A percentile compares a stretch with the other conserved stretches of the same genome.
Evolutionary conservation across 2,797 vertebrate genomes (phyloP).

Genomic region (Nannoperca australis): DNA sequence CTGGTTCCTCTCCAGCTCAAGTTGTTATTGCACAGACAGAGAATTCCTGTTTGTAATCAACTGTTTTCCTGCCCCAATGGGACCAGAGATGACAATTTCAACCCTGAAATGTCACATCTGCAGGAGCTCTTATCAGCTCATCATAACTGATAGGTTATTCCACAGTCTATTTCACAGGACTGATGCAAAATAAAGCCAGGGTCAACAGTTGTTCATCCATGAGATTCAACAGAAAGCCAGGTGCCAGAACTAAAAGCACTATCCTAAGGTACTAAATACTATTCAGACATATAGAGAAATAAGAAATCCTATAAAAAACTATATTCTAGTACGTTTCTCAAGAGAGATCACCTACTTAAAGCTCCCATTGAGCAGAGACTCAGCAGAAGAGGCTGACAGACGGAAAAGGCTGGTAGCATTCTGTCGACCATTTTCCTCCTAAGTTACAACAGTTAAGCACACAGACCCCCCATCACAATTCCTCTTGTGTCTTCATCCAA

Average conservation of each 20-base stretch:
- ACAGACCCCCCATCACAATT: constrained; percentile 17
- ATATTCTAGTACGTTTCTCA: constrained; percentile 12
- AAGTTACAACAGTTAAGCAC: constrained; percentile 38
- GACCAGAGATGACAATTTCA: constrained; percentile 48
- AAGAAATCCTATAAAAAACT: background rate
- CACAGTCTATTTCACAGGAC: constrained; percentile 43
- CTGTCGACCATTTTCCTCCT: constrained; percentile 60
- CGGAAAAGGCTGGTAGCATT: constrained; percentile 45
- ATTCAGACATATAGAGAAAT: background rate
- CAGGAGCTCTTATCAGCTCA: constrained; percentile 47
- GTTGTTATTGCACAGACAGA: constrained; percentile 29
- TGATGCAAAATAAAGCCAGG: constrained; percentile 33
- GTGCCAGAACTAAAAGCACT: background rate
- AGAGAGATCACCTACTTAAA: constrained; percentile 70
- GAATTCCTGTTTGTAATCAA: constrained; percentile 46
- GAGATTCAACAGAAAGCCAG: constrained; percentile 29
- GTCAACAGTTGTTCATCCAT: constrained; percentile 27
- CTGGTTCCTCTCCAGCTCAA: constrained; percentile 23
- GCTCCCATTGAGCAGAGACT: constrained; percentile 69
- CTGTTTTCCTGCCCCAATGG: constrained; percentile 39
- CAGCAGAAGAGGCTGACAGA: constrained; percentile 72
- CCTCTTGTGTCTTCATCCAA: constrained; percentile 32
- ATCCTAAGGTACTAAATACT: background rate
- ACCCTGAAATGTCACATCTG: constrained; percentile 65
- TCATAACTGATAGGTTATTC: constrained; percentile 33